Evolutionary conservation across 1,140 invertebrate species (phyloP).

Genomic region (Phortica variegata): DNA sequence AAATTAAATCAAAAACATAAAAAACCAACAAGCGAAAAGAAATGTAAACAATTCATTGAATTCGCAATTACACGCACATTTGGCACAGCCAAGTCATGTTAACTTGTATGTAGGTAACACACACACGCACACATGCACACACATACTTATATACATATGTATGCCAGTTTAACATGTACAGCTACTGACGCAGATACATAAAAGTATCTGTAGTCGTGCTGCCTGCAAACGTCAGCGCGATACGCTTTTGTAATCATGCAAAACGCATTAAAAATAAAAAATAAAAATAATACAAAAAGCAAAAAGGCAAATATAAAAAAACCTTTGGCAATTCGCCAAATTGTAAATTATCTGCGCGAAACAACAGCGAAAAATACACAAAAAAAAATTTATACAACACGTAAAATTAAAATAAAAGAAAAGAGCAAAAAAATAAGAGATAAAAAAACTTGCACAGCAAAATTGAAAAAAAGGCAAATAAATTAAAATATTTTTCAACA

Average conservation of each 20-base stretch:
- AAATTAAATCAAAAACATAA: slow-evolving; percentile 43
- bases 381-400: slow-evolving; percentile 9
- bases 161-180: slow-evolving; percentile 36
- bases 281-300: slow-evolving; percentile 17
- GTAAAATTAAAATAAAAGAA: slow-evolving; percentile 2
- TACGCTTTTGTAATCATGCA: slow-evolving; percentile 52
- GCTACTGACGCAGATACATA: slow-evolving; percentile 36
- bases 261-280: slow-evolving; percentile 46
- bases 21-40: slow-evolving; percentile 49
- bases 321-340: not conserved
- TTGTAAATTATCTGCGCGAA: too few relatives aligned
- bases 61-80: slow-evolving; percentile 56
- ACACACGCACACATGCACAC: slow-evolving; percentile 1
- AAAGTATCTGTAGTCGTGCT: too few relatives aligned
- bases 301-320: not conserved
- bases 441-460: slow-evolving; percentile 3
- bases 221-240: slow-evolving; percentile 49
- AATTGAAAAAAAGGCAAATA: too few relatives aligned
- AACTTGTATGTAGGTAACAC: too few relatives aligned
- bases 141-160: slow-evolving; percentile 1
- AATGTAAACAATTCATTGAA: slow-evolving; percentile 56
- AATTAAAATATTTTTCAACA: too few relatives aligned
- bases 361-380: slow-evolving; percentile 4
- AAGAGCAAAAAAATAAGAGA: not conserved
- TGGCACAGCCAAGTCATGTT: slow-evolving; percentile 31